Evolutionary conservation across 2,113 vertebrate genomes (phyloP), one percentile per base, ranked within the genome.

Genomic region (Clarias gariepinus): DNA sequence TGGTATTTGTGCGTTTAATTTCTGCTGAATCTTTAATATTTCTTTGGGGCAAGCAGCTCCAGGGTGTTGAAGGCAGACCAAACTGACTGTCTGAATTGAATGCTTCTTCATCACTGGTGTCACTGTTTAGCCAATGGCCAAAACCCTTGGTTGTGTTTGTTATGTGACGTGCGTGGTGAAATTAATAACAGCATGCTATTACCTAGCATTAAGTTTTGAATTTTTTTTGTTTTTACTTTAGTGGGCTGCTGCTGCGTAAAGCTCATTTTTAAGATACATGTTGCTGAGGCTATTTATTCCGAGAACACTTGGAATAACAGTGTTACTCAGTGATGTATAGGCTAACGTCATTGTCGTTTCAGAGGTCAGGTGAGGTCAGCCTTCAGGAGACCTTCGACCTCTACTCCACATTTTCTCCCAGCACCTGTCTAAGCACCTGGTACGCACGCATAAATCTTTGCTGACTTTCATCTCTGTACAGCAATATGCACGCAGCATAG

Each of bases 11-110:
- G 92, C 92, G 87, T 83, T 86, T 88, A 85, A 92, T 90, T 93
- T 94, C 91, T 93, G 90, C 94, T 94, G 92, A 94, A 92, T 92
- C 87, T 89, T 91, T 89, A 89, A 92, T 89, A 84, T 88, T 88
- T 86, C 87, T 89, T 68, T 81, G 82, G 90, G 88, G 83, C 87
- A 80, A 88, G 87, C 58, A 66, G 86, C 79, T 89, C 85, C 76
- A 80, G 71, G 84, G 86, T 36, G 41, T 80, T 33, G 63, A 66
- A 87, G 76, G 71, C 60, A 69, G 60, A 80, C 76, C 68, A 68
- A 68, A 18, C 74, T 86, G 81, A 86, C 77, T 71, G 74, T 81
- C 68, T 81, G 86, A 80, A 73, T 52, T 85, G 89, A 86, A 77
- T 77, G 80, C 63, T 84, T 41, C 77, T 84, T 85, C 52, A 82